Percentiles rank a stretch among this genome's conserved stretches.
Conservation (phyloP, 2,113 vertebrate species). For the Rhizomys pruinosus region DNA sequence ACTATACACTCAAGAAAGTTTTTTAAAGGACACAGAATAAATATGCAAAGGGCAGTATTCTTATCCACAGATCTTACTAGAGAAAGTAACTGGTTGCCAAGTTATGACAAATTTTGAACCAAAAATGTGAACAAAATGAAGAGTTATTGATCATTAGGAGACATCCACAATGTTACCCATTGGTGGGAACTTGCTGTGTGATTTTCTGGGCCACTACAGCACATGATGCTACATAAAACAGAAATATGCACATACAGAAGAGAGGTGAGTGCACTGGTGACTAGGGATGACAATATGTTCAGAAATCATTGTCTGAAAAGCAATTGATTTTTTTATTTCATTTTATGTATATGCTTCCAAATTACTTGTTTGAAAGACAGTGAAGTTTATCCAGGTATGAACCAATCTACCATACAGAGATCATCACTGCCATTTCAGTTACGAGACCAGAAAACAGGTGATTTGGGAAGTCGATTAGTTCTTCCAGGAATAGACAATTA, state of each 20-base stretch:
- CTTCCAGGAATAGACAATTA: background rate
- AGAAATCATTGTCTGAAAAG: slow-evolving; percentile 41
- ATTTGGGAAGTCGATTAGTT: background rate
- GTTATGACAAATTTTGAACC: background rate
- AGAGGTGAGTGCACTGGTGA: background rate
- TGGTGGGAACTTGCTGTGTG: background rate
- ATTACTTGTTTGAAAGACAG: slow-evolving; percentile 14
- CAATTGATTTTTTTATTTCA: background rate
- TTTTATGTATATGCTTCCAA: background rate
- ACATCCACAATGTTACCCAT: background rate
- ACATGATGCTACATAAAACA: background rate
- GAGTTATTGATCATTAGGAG: background rate
- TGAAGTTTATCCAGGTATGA: background rate
- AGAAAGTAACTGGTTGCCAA: background rate
- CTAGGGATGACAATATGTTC: background rate
- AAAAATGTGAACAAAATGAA: slow-evolving; percentile 2
- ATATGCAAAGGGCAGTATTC: too few species aligned
- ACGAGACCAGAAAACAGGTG: background rate
- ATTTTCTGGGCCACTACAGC: background rate
- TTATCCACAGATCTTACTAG: background rate
- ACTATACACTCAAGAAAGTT: background rate
- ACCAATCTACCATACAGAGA: background rate
- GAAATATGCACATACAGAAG: background rate
- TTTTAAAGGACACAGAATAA: background rate
- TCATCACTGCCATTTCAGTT: background rate